phyloP scores from a whole-genome alignment of 2,888 invertebrate species.

The Aethes cnicana region DNA sequence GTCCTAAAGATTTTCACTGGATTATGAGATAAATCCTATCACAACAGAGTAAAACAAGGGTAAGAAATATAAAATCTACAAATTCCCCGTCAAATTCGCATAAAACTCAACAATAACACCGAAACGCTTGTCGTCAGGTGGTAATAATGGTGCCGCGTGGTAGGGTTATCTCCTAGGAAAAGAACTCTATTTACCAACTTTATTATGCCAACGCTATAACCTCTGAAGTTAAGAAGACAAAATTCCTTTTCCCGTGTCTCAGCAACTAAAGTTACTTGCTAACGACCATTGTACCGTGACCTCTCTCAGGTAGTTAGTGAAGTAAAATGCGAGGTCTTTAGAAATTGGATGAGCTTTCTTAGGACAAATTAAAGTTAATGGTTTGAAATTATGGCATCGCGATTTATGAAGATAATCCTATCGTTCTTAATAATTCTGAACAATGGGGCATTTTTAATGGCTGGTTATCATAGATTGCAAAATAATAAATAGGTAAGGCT shows the following conservation, averaged over 20 bases:
- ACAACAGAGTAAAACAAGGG: not conserved
- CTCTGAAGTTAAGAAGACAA: not conserved
- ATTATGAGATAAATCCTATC: too few relatives aligned
- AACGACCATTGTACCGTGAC: constrained; percentile 7
- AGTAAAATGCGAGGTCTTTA: constrained; percentile 31
- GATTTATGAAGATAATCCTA: constrained; percentile 54
- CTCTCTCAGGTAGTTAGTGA: not conserved
- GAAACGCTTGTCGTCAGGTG: constrained; percentile 42
- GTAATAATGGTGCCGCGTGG: constrained; percentile 45
- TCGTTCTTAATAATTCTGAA: constrained; percentile 28
- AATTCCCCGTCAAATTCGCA: constrained; percentile 21
- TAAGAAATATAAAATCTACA: constrained; percentile 1
- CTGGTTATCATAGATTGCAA: constrained; percentile 8
- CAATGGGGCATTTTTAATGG: constrained; percentile 24
- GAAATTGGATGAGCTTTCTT: constrained; percentile 39
- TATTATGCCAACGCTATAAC: not conserved
- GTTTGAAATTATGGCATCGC: constrained; percentile 44
- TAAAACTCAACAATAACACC: constrained; percentile 35
- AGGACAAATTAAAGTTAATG: constrained; percentile 55
- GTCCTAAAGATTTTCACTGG: too few relatives aligned
- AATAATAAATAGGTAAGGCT: not conserved
- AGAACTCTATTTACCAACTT: constrained; percentile 16
- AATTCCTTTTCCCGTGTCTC: not conserved
- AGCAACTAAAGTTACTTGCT: not conserved
- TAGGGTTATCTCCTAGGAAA: constrained; percentile 44